Evolutionary conservation across 2,888 invertebrate genomes (phyloP), one percentile per base, ranked within the genome.

Genomic region (Phasia obesa): DNA sequence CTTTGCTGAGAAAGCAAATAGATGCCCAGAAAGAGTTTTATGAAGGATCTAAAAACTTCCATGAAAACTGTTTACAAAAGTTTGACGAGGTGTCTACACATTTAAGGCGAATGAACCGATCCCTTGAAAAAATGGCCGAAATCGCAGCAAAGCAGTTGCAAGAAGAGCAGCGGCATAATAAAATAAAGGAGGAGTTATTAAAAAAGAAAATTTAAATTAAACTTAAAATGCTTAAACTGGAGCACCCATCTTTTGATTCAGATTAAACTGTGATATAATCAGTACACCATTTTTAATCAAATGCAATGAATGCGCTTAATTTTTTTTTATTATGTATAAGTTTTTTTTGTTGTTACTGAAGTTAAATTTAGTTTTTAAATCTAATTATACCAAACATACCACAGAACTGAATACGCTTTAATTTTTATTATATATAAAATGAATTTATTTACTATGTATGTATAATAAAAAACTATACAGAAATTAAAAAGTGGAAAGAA

Each of bases 321-420:
- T 15, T 15, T 15, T 44, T n/a, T 44, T n/a, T n/a, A n/a, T n/a
- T 44, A 13, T 13, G 44, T n/a, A 15, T 15, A n/a, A 15, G 44
- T 15, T 15, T 44, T 15, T 44, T 27, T 27, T 27, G 27, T 27
- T 27, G 27, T 27, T 27, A 27, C 27, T 27, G 27, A 27, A 27
- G 51, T 51, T 51, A 23, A 51, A 51, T 23, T 23, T 51, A 23
- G 21, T 27, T 27, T 27, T 27, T 27, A 27, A 27, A 5, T 27
- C 27, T 27, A 27, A 27, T 27, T 27, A 27, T 27, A 27, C 27
- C 27, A 27, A 27, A 27, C 27, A 27, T 27, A 27, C 27, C 27
- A 3, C 3, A 27, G 51, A 7, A 55, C 25, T 55, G 35, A 59
- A 59, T 59, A 17, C 59, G 59, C 59, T 59, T 59, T 59, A 57